Percentiles rank a stretch among this genome's conserved stretches.
phyloP scores from a whole-genome alignment of 2,113 vertebrate species.

The Rhabdomys dilectus region DNA sequence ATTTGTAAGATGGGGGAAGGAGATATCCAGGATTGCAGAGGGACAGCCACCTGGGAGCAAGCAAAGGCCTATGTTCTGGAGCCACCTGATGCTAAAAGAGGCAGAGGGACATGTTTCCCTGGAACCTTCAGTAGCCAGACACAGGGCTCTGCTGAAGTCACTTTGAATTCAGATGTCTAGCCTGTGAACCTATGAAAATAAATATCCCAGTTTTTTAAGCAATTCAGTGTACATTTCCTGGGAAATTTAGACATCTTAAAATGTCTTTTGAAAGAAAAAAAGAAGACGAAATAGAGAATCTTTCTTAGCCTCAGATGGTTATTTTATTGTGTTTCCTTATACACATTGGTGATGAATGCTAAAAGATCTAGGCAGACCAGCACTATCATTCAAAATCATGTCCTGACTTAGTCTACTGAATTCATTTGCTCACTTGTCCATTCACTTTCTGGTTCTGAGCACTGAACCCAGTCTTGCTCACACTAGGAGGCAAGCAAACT shows the following conservation, averaged over 20 bases:
- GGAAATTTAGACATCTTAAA: background rate
- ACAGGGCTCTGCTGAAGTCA: rapidly evolving
- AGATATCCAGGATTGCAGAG: background rate
- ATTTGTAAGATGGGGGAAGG: background rate
- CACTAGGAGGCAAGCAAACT: background rate
- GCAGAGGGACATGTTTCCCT: background rate
- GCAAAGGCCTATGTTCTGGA: rapidly evolving
- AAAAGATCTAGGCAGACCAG: background rate
- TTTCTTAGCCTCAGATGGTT: background rate
- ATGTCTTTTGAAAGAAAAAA: background rate
- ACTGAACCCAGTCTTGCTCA: background rate
- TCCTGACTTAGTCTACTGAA: background rate
- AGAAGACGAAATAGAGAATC: background rate
- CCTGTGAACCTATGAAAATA: background rate
- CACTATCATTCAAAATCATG: background rate
- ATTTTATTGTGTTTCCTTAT: background rate
- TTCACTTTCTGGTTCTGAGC: background rate
- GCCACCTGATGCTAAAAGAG: background rate
- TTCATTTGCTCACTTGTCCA: too few relatives aligned
- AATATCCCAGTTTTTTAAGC: background rate
- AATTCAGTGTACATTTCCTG: background rate
- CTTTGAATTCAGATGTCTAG: background rate
- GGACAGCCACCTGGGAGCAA: background rate
- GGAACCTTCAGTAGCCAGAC: background rate
- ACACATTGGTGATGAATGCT: background rate